These are phyloP conservation scores for Agelastica alni DNA, from an alignment of 2,888 invertebrate genomes.

Conservation along the genomic window DNA sequence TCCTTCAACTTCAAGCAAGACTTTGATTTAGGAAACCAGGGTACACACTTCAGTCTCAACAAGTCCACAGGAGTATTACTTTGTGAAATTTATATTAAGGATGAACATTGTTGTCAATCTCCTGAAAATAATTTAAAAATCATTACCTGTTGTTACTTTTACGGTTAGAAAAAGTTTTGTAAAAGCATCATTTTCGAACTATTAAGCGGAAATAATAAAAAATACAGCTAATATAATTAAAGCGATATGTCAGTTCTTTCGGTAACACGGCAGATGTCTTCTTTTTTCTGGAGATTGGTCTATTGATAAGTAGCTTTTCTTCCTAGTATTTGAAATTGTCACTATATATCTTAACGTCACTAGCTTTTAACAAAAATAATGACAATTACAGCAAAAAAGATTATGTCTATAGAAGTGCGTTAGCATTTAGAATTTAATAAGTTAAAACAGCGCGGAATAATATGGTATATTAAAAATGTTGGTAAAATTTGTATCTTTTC, in stretches of 20 bases:
- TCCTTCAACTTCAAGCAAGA: slow-evolving; percentile 5
- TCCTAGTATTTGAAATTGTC: slow-evolving; percentile 15
- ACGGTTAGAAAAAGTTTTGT: too few species aligned
- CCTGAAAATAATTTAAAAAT: too few species aligned
- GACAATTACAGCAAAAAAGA: slow-evolving; percentile 9
- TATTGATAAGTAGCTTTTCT: slow-evolving; percentile 13
- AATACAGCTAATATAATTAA: too few species aligned
- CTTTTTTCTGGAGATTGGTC: background rate
- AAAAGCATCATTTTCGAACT: too few species aligned
- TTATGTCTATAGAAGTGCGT: slow-evolving; percentile 10
- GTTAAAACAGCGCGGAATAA: background rate
- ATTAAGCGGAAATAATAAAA: too few species aligned
- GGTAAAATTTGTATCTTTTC: background rate
- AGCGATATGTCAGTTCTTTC: too few species aligned
- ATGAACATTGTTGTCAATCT: background rate
- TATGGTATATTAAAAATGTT: background rate
- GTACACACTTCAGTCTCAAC: slow-evolving; percentile 22
- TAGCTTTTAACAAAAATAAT: slow-evolving; percentile 20
- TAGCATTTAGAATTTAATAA: slow-evolving; percentile 12
- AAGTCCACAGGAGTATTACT: slow-evolving; percentile 15
- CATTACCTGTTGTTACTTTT: too few species aligned
- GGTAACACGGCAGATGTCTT: too few species aligned
- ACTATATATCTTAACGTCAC: slow-evolving; percentile 19
- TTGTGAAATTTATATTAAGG: slow-evolving; percentile 14
- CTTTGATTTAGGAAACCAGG: slow-evolving; percentile 20